Percentiles rank a stretch among this genome's conserved stretches.
phyloP scores from a whole-genome alignment of 2,888 invertebrate species.

The Clostera curtula region DNA sequence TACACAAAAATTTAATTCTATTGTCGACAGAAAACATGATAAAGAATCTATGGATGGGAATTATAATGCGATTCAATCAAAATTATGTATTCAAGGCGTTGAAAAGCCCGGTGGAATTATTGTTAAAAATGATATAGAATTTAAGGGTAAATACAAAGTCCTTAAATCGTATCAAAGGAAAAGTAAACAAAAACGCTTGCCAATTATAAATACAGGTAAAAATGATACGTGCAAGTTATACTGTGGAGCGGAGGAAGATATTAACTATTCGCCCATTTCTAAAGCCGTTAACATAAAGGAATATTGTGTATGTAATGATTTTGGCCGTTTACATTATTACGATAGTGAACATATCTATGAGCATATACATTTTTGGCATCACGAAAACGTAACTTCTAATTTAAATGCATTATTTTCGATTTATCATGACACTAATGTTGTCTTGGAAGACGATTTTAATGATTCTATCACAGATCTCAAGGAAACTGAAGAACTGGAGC shows the following conservation, averaged over 20 bases:
- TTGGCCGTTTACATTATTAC: conserved; percentile 40
- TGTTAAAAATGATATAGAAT: conserved; percentile 5
- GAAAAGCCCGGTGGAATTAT: conserved; percentile 52
- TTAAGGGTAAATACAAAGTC: conserved; percentile 8
- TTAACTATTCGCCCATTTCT: conserved; percentile 9
- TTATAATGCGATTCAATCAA: conserved; percentile 28
- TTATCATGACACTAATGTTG: conserved; percentile 29
- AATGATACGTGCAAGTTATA: not conserved
- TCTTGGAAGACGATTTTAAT: conserved; percentile 9
- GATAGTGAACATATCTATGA: conserved; percentile 34
- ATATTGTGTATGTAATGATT: conserved; percentile 54
- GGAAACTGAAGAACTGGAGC: conserved; percentile 5
- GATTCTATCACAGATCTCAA: conserved; percentile 12
- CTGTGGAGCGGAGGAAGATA: conserved; percentile 5
- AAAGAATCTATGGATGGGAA: conserved; percentile 11
- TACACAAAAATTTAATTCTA: too few species aligned
- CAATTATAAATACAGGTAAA: conserved; percentile 8
- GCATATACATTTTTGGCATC: conserved; percentile 52
- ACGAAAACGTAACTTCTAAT: conserved; percentile 23
- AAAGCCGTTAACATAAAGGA: conserved; percentile 13
- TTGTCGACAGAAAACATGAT: conserved; percentile 4
- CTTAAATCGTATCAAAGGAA: conserved; percentile 37
- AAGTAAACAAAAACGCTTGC: conserved; percentile 11
- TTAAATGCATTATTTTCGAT: conserved; percentile 39
- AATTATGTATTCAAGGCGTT: conserved; percentile 48